These are phyloP conservation scores for Cyanoderma ruficeps DNA, from an alignment of 2,113 vertebrate species.

Conservation along the genomic window DNA sequence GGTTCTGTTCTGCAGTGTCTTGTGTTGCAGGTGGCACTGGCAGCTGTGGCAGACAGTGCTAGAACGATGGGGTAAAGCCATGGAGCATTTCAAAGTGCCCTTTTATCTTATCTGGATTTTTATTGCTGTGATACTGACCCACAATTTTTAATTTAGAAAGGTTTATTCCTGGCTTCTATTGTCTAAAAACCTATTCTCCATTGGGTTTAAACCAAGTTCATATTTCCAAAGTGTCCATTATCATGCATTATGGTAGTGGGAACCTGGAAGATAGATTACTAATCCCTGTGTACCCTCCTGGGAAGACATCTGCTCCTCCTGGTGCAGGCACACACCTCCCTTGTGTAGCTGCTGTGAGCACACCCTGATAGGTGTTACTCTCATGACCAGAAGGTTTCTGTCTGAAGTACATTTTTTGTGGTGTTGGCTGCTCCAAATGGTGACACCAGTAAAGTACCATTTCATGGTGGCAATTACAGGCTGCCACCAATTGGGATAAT, in stretches of 20 bases:
- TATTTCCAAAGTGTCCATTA: neutral
- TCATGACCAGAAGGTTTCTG: neutral
- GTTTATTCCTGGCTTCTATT: neutral
- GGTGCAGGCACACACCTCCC: rapidly evolving
- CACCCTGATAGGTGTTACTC: rapidly evolving
- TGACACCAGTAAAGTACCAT: rapidly evolving
- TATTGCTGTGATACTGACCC: neutral
- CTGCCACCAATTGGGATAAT: neutral
- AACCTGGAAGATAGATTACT: neutral
- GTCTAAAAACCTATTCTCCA: neutral
- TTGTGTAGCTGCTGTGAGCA: neutral
- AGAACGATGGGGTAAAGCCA: neutral
- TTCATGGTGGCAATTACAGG: neutral
- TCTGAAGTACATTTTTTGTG: rapidly evolving
- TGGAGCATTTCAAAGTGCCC: neutral
- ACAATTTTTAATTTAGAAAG: neutral
- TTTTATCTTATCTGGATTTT: rapidly evolving
- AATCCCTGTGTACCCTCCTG: rapidly evolving
- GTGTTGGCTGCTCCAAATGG: neutral
- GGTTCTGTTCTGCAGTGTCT: neutral
- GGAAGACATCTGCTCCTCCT: neutral
- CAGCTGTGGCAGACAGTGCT: rapidly evolving
- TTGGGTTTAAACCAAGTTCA: neutral
- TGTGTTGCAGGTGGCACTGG: no score
- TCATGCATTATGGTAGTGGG: neutral